phyloP scores from a whole-genome alignment of 2,888 invertebrate genomes.

The Frankliniella fusca region DNA sequence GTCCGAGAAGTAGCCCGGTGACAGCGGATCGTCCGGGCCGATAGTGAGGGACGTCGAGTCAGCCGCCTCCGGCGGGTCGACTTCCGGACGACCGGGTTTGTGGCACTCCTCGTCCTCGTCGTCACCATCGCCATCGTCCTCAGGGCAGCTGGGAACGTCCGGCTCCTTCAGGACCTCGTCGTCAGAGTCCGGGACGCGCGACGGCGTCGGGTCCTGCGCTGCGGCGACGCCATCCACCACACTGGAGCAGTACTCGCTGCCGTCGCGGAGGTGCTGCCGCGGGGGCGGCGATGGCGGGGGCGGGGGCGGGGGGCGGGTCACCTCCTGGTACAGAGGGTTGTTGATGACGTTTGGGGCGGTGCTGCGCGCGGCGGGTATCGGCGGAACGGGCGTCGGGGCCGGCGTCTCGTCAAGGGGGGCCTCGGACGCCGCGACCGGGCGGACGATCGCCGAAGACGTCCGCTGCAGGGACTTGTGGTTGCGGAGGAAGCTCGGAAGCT shows the following conservation, averaged over 20 bases:
- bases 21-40: constrained; percentile 26
- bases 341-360: neutral
- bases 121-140: neutral
- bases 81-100: neutral
- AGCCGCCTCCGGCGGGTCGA: too few species aligned
- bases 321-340: constrained; percentile 19
- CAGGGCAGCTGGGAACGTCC: neutral
- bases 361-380: neutral
- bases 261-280: neutral
- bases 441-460: neutral
- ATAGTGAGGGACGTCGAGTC: neutral
- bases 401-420: neutral
- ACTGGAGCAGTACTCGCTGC: too few species aligned
- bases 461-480: constrained; percentile 7
- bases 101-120: constrained; percentile 1
- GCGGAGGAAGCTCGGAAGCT: constrained; percentile 5
- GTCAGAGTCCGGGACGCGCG: neutral
- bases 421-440: neutral
- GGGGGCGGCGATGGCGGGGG: neutral
- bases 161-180: neutral
- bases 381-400: neutral
- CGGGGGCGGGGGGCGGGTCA: neutral
- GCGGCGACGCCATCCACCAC: neutral
- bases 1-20: constrained; percentile 19
- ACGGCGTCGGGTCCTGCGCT: neutral